Base-by-base conservation (phyloP, 2,888 invertebrate genomes). In the Chymomyza caudatula region DNA sequence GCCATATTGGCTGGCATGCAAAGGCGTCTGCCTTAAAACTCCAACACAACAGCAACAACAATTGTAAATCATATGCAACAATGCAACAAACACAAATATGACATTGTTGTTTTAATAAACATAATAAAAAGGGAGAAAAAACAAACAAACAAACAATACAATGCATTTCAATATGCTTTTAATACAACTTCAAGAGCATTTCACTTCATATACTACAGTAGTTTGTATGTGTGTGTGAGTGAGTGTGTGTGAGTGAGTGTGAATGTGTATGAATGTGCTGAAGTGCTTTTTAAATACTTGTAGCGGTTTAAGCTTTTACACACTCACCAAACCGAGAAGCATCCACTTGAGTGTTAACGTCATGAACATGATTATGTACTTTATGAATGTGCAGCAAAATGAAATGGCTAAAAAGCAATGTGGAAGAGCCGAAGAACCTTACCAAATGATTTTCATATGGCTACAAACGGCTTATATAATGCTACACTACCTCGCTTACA, bases 291-390 rank as follows among this genome's bases (percentile, higher is more conserved):
- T 80, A 83, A 80, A 80, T 83, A 83, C 80, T 83, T 80, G 72
- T 80, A 78, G 70, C 80, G 76, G 80, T 72, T 80, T 80, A 83
- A 80, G 83, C 80, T 79, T 79, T 82, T 72, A 72, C 58, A 58
- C 61, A 61, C 70, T 20, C 42, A 42, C 19, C 52, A 25, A 52
- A 19, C 51, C 37, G 29, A 49, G 29, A 47, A 49, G n/a, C 68
- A 29, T 55, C 69, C 75, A 72, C 74, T 75, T 72, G 67, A 75
- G 17, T 17, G 65, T 67, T 66, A 73, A 74, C 74, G 74, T 74
- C 74, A 74, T 80, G 80, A 83, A 83, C 79, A 80, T 80, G 83
- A 80, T 80, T 80, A 83, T 83, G 79, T 80, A 80, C 79, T 80
- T 79, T 80, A 83, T 83, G 78, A 80, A 78, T 83, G 78, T 80